phyloP scores from a whole-genome alignment of 2,113 vertebrate genomes.

The Python bivittatus region DNA sequence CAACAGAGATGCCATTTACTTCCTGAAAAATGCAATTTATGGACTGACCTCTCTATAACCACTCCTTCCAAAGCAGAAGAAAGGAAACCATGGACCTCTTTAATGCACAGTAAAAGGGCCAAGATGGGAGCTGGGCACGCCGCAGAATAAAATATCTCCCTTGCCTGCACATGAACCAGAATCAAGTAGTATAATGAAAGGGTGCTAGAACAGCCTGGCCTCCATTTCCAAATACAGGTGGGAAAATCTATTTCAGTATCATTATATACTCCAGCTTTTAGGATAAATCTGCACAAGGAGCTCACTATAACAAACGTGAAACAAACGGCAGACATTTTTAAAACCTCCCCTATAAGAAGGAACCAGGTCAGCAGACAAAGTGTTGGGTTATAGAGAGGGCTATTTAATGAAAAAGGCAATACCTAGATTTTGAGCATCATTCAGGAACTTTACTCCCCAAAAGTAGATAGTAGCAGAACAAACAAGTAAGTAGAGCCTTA shows the following conservation, averaged over 20 bases:
- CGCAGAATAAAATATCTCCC: not conserved
- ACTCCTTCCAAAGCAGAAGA: not conserved
- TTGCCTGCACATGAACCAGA: not conserved
- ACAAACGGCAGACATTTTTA: too few relatives aligned
- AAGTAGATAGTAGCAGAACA: too few relatives aligned
- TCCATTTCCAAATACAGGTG: not conserved
- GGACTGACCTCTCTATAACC: not conserved
- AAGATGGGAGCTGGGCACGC: not conserved
- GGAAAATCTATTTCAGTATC: not conserved
- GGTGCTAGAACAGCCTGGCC: not conserved
- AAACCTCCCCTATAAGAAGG: too few relatives aligned
- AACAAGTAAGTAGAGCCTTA: too few relatives aligned
- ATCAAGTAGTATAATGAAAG: not conserved
- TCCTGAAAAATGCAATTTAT: fast-evolving
- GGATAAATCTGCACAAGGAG: not conserved
- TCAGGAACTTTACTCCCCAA: too few relatives aligned
- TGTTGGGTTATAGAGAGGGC: too few relatives aligned
- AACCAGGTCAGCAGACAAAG: too few relatives aligned
- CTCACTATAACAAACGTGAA: too few relatives aligned
- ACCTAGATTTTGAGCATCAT: too few relatives aligned
- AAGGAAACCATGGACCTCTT: not conserved
- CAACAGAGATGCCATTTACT: not conserved
- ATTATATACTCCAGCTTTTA: not conserved
- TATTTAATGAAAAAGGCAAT: too few relatives aligned
- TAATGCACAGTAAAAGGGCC: not conserved